phyloP scores from a whole-genome alignment of 2,113 vertebrate genomes.

The Oenanthe oenanthe region DNA sequence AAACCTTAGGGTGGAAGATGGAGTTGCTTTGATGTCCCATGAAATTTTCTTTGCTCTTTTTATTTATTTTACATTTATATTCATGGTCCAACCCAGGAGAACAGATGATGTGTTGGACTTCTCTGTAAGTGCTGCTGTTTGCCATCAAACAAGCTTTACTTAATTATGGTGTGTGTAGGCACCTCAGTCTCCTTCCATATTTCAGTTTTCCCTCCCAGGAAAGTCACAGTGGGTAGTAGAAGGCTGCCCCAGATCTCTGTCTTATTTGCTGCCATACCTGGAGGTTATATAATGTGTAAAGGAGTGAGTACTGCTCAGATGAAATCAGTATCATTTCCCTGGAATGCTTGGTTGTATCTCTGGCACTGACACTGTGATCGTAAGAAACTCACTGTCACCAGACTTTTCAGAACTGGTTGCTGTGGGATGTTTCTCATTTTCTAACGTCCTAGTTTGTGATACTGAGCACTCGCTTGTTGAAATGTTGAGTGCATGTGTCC shows the following conservation, averaged over 20 bases:
- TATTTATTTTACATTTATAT: background rate
- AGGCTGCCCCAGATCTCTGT: background rate
- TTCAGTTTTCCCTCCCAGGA: background rate
- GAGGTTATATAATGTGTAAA: background rate
- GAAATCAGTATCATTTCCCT: background rate
- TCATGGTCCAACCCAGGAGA: background rate
- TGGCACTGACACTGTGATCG: background rate
- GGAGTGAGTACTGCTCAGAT: background rate
- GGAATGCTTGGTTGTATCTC: background rate
- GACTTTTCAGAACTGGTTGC: background rate
- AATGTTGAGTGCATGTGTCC: background rate
- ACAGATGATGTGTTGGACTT: background rate
- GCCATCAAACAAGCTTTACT: background rate
- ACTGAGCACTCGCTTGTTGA: background rate
- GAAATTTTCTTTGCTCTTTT: background rate
- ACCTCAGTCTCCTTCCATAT: background rate
- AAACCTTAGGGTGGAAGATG: background rate
- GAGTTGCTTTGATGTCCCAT: background rate
- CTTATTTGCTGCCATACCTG: background rate
- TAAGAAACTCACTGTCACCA: background rate
- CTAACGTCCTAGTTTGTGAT: background rate
- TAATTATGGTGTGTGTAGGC: background rate
- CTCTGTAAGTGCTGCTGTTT: background rate
- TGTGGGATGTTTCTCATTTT: background rate
- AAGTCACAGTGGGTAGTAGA: background rate